These are phyloP conservation scores for Enteromius viviparus DNA, from an alignment of 2,797 vertebrate genomes.

Conservation along the genomic window DNA sequence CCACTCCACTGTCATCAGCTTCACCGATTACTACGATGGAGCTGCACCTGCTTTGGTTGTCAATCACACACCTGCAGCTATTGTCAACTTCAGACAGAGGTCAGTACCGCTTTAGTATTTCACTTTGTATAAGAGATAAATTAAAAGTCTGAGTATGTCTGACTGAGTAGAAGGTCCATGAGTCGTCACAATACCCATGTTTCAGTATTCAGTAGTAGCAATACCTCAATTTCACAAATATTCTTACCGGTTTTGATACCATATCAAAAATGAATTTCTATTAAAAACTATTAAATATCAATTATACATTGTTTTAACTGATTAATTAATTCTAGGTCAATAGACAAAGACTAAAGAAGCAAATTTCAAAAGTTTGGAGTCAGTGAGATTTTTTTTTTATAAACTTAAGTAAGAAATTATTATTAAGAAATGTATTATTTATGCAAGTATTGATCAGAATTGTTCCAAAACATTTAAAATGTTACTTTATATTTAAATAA, in stretches of 20 bases:
- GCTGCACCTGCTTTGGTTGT: constrained; percentile 91
- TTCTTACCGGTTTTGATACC: too few species aligned
- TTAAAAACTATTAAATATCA: neutral
- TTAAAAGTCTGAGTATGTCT: neutral
- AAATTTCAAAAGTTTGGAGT: neutral
- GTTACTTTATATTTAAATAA: neutral
- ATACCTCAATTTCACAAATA: neutral
- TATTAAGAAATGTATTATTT: neutral
- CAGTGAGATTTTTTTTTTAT: neutral
- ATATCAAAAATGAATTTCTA: neutral
- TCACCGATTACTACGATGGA: constrained; percentile 91
- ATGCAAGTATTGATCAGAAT: too few species aligned
- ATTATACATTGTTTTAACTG: neutral
- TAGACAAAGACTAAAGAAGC: neutral
- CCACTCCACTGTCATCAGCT: constrained; percentile 86
- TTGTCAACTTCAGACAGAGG: constrained; percentile 87
- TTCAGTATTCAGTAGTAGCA: neutral
- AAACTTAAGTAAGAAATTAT: neutral
- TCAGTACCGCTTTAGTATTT: constrained; percentile 63
- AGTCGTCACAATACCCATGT: neutral
- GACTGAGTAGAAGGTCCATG: neutral
- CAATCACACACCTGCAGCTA: constrained; percentile 86
- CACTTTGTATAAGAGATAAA: neutral
- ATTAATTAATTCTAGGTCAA: neutral
- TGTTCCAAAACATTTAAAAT: neutral